Evolutionary conservation across 2,113 vertebrate species (phyloP), one percentile per base, ranked within the genome.

Genomic region (Hippolais icterina): DNA sequence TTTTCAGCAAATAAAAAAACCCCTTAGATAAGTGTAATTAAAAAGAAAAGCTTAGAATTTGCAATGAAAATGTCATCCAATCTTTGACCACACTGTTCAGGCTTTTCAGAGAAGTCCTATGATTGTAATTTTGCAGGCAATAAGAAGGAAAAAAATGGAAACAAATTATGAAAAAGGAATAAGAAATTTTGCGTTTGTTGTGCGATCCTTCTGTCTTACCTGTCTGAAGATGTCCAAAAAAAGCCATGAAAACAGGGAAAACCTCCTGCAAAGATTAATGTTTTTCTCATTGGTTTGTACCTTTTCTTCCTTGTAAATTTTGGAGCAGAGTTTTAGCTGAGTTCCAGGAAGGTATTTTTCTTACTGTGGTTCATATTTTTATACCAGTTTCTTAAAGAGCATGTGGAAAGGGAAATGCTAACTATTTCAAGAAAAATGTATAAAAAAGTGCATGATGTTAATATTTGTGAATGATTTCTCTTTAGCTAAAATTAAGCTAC

Each of bases 11-110:
- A 39, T 24, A 47, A 47, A 47, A 47, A 54, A 61, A 50, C 1
- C 2, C 17, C 28, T 8, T 57, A 42, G 13, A 25, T n/a, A 49
- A 11, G 12, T 70, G 37, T 11, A 35, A 27, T 53, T 64, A 15
- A 54, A 64, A 60, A 70, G 7, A 35, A 12, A 27, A 42, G 8
- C 7, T 47, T 29, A 78, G 17, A 41, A 39, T 64, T 39, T 53
- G 8, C 9, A 68, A 24, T 8, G 12, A 56, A 66, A 52, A 56
- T 41, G 1, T 24, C 10, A 12, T 61, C 7, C 2, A 25, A 22
- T 1, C 1, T 87, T 65, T 7, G 4, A 69, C 13, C 6, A n/a
- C 8, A 13, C 6, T 39, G 12, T 44, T 12, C 4, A 9, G 28
- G 18, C 27, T 74, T 83, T 78, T 79, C 28, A 22, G 17, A 53